Evolutionary conservation across 2,888 invertebrate species (phyloP), one percentile per base, ranked within the genome.

Genomic region (Seladonia tumulorum): DNA sequence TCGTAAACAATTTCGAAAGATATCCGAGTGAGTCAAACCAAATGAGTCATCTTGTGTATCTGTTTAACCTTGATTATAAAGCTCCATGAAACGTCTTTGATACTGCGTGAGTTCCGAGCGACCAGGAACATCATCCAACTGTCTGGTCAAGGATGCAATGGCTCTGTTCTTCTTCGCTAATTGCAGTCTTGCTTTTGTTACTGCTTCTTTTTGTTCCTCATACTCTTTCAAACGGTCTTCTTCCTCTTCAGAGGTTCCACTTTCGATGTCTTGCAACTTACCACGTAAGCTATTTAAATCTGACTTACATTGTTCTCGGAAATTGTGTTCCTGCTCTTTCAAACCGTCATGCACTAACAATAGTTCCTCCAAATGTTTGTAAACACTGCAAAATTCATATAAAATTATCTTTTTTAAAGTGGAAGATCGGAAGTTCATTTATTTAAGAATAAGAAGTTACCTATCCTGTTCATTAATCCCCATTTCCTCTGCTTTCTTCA

Each of bases 51-150:
- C 35, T 35, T 35, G 5, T 29, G 2, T 5, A 29, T 63, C 0
- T 63, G 35, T 35, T 42, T 49, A 94, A 97, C 98, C 98, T 97
- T 98, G 99, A 96, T 99, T 98, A 94, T 99, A 99, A 14, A 99
- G 96, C 95, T 99, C 99, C 92, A 99, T 96, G 95, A 99, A 99
- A 91, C 99, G 96, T 92, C 98, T 97, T 94, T 99, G 99, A 95
- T 99, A 99, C 94, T 99, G 99, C 78, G 98, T 97, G 79, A 99
- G 95, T 94, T 99, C 99, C 0, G 98, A 98, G 84, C 99, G 96
- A 53, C 98, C 98, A 0, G 99, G 99, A 81, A 99, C 97, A 92
- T 99, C 98, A 94, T 99, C 99, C 81, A 99, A 96, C 92, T 98
- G 98, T 45, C 98, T 96, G 82, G 98, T 97, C 90, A 99, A 96